Base-by-base conservation (phyloP, 2,113 vertebrate species). In the Bufo gargarizans region DNA sequence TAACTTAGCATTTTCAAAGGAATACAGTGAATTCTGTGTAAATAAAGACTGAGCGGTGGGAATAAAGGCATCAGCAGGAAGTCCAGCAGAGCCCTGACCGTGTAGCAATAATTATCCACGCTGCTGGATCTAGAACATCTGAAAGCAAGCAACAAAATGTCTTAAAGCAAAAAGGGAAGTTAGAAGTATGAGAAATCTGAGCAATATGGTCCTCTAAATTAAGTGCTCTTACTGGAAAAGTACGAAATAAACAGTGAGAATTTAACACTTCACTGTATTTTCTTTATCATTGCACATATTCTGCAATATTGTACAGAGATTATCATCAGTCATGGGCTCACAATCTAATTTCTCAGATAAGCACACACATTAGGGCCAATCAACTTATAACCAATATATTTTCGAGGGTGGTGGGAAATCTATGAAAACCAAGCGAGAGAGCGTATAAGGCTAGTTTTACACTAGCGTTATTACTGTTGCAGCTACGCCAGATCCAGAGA, bases 91-190 rank as follows among this genome's bases (percentile, higher is more conserved):
- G 47, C 80, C 69, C 86, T 82, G 86, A 83, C 69, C 10, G 87
- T 77, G 87, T 53, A 82, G 80, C 87, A 88, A 82, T 88, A 88
- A 88, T 83, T 88, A 83, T 76, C 71, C 56, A 88, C 80, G 49
- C 87, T 88, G 87, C 80, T 88, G 87, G 87, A 83, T 63, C n/a
- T 61, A 22, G 63, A 76, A 88, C 69, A 88, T 88, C 80, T 88
- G 87, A 88, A 82, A 82, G 72, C 9, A 8, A 19, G n/a, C 79
- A 76, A 65, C 71, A 63, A 63, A 88, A 88, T 53, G 77, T 33
- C 45, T 63, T 65, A 33, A 76, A 76, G 53, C 87, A 83, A 77
- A 77, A 76, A 53, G 55, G 13, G 67, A 87, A 87, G 59, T 79
- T 81, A 72, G 63, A 59, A 59, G 84, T 61, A 85, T 45, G 33